A percentile compares a stretch with the other conserved stretches of the same genome.
Conservation (phyloP, 2,888 invertebrate species). For the Cartodere bifasciata region DNA sequence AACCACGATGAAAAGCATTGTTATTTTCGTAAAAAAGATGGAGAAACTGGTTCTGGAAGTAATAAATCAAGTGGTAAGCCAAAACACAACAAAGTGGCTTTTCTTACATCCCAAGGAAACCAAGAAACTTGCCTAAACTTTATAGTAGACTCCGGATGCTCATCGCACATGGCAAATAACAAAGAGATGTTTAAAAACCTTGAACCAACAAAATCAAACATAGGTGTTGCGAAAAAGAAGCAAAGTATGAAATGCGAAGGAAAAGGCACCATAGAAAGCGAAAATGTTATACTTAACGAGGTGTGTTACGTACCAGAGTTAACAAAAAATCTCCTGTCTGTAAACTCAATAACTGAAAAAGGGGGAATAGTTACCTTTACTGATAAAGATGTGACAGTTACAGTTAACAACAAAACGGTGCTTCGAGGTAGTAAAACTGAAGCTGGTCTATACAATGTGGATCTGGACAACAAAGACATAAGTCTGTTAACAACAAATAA, state of each 20-base stretch:
- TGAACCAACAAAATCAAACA: not conserved
- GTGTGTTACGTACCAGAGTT: slow-evolving; percentile 4
- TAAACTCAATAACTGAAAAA: slow-evolving; percentile 5
- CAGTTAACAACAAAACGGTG: not conserved
- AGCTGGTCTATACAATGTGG: slow-evolving; percentile 2
- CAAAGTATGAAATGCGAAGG: slow-evolving; percentile 1
- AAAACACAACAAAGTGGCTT: slow-evolving; percentile 2
- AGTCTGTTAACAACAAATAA: slow-evolving; percentile 2
- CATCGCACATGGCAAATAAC: slow-evolving; percentile 5
- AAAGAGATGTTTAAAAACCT: slow-evolving; percentile 1
- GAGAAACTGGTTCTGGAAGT: too few species aligned
- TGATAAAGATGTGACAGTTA: slow-evolving; percentile 3
- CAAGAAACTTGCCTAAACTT: not conserved
- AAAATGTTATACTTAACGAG: slow-evolving; percentile 1
- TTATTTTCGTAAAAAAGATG: not conserved
- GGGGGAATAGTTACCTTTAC: slow-evolving; percentile 2
- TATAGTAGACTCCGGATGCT: slow-evolving; percentile 4
- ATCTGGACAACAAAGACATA: too few species aligned
- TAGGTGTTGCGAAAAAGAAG: slow-evolving; percentile 2
- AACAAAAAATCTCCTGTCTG: slow-evolving; percentile 6
- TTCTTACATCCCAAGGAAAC: slow-evolving; percentile 2
- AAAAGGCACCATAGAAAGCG: not conserved
- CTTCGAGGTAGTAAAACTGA: not conserved
- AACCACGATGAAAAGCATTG: slow-evolving; percentile 1
- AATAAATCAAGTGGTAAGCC: too few species aligned